A percentile compares a stretch with the other conserved stretches of the same genome.
These are phyloP conservation scores for Bagarius yarrelli DNA, from an alignment of 2,113 vertebrate species.

Conservation along the genomic window DNA sequence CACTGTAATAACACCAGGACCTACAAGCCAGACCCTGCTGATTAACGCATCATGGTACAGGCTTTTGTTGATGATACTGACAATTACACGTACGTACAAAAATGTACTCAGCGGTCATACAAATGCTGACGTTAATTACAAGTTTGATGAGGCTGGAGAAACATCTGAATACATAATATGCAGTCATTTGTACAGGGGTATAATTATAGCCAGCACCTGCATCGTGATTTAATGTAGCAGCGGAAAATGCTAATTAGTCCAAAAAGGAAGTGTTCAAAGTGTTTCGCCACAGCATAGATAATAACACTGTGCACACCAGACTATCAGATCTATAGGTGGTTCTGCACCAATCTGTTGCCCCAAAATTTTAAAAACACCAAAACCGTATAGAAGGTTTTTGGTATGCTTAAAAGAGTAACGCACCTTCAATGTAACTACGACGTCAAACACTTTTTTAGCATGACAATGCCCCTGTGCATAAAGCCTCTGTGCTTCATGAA, in stretches of 20 bases:
- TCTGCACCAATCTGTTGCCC: too few relatives aligned
- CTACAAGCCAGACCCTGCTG: background rate
- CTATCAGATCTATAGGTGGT: too few relatives aligned
- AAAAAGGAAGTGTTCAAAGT: background rate
- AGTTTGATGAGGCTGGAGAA: background rate
- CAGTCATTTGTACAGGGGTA: background rate
- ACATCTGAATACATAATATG: background rate
- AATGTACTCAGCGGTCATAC: background rate
- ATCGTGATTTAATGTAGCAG: background rate
- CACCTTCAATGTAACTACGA: too few relatives aligned
- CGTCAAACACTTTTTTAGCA: too few relatives aligned
- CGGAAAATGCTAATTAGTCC: background rate
- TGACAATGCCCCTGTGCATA: too few relatives aligned
- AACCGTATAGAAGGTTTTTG: too few relatives aligned
- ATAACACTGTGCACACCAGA: background rate
- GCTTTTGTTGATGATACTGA: background rate
- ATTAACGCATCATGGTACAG: conserved; percentile 12
- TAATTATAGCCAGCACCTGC: background rate
- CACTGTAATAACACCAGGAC: background rate
- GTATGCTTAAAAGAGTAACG: too few relatives aligned
- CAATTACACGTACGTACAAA: conserved; percentile 18
- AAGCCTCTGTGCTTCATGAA: too few relatives aligned
- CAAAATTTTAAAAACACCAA: too few relatives aligned
- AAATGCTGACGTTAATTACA: background rate
- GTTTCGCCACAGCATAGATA: background rate